phyloP scores from a whole-genome alignment of 2,888 invertebrate species.

The Polietes domitor region DNA sequence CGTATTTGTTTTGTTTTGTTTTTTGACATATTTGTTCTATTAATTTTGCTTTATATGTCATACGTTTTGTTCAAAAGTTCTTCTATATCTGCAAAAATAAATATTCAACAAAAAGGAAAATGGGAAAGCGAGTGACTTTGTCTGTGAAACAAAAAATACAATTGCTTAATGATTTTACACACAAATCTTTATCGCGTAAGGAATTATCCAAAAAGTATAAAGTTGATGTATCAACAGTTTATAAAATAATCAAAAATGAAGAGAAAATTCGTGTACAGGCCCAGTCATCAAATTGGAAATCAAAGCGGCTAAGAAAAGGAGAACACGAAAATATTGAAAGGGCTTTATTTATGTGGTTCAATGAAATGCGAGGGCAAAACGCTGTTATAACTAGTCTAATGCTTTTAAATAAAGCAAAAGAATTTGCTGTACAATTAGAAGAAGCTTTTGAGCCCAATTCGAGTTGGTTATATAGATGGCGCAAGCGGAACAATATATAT shows the following conservation, averaged over 20 bases:
- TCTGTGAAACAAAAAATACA: too few relatives aligned
- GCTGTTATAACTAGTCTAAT: conserved; percentile 25
- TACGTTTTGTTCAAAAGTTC: too few relatives aligned
- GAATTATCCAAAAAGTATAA: not conserved
- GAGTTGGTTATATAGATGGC: conserved; percentile 23
- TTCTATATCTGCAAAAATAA: too few relatives aligned
- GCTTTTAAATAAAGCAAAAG: conserved; percentile 32
- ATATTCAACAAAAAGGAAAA: too few relatives aligned
- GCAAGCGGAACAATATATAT: not conserved
- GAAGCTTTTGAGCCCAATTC: conserved; percentile 19
- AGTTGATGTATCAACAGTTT: conserved; percentile 11
- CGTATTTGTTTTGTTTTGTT: too few relatives aligned
- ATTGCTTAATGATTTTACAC: too few relatives aligned
- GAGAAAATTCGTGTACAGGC: conserved; percentile 6
- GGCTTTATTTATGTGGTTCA: too few relatives aligned
- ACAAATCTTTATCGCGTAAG: too few relatives aligned
- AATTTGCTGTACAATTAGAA: conserved; percentile 29
- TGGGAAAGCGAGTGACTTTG: too few relatives aligned
- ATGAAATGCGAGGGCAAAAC: conserved; percentile 29
- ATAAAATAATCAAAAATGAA: not conserved
- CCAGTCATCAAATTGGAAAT: conserved; percentile 15
- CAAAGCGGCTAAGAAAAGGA: conserved; percentile 18
- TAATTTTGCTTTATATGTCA: too few relatives aligned
- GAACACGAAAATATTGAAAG: not conserved
- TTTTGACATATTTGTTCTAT: too few relatives aligned